Evolutionary conservation across 2,113 vertebrate genomes (phyloP), one percentile per base, ranked within the genome.

Genomic region (Poeciliopsis occidentalis): DNA sequence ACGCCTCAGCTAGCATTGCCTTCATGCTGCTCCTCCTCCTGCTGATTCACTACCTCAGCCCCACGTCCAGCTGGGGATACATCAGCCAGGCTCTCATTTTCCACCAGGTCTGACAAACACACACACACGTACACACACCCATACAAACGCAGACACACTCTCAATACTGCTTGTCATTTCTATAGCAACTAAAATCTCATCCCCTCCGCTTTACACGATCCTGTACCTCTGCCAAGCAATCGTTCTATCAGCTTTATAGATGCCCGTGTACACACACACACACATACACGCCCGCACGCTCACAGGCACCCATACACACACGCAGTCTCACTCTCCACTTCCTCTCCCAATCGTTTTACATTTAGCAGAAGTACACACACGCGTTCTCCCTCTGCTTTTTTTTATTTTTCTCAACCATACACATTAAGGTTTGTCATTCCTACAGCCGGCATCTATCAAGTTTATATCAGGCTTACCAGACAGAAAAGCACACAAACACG

Each of bases 1-100:
- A 97, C 0, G 96, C 96, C 79, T 97, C 96, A 0, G 96, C 92
- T 5, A 97, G 96, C 81, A 93, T 97, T 69, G 96, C 94, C 83
- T 97, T 97, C 91, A 96, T 97, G 89, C 92, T 97, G 60, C 44
- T 97, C 64, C 94, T 98, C 37, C 95, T 97, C 12, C 93, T 97
- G 1, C 91, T 96, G 22, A 96, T 97, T 69, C 96, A 97, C 91
- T 97, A 97, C 90, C 94, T 97, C 67, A 96, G 96, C 0, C 96
- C 96, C 68, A 96, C 94, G 78, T 96, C 95, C 91, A 96, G 96
- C 88, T 98, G 97, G 97, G 97, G 97, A 71, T 97, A 95, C 92
- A 96, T 98, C 93, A 97, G 95, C 91, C 96, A 97, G 86, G 96
- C 97, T 1, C 95, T 97, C 75, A 98, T 98, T 87, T 98, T 97